A percentile compares a stretch with the other conserved stretches of the same genome.
Conservation (phyloP, 2,797 vertebrate genomes). For the Paguma larvata region DNA sequence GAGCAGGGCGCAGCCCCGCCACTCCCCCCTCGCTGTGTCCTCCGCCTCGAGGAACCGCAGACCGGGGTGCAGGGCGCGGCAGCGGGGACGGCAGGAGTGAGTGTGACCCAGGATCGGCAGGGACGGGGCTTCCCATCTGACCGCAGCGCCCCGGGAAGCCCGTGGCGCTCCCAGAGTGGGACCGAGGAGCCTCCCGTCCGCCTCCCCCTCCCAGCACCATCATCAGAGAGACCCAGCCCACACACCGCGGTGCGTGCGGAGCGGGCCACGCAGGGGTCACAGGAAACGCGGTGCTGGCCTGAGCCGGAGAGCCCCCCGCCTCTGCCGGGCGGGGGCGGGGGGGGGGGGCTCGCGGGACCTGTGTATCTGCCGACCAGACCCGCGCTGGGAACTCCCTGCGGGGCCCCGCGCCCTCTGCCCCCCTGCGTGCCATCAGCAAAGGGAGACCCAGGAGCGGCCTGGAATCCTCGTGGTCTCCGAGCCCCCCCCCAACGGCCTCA, state of each 20-base stretch:
- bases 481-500: fast-evolving
- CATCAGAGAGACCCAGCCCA: background rate
- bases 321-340: background rate
- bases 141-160: fast-evolving
- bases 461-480: background rate
- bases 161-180: background rate
- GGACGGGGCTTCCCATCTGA: background rate
- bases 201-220: background rate
- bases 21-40: fast-evolving
- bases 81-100: background rate
- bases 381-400: no score
- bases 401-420: no score
- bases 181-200: no score
- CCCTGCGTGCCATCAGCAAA: background rate
- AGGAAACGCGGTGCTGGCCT: fast-evolving
- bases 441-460: background rate
- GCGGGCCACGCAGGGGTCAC: no score
- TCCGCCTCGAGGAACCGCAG: background rate
- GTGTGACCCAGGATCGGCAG: background rate
- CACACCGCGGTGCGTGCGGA: fast-evolving
- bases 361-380: no score
- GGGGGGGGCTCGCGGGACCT: fast-evolving
- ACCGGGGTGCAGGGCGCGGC: no score
- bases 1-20: no score
- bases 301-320: no score